Evolutionary conservation across 2,888 invertebrate species (phyloP), one percentile per base, ranked within the genome.

Genomic region (Antheraea yamamai): DNA sequence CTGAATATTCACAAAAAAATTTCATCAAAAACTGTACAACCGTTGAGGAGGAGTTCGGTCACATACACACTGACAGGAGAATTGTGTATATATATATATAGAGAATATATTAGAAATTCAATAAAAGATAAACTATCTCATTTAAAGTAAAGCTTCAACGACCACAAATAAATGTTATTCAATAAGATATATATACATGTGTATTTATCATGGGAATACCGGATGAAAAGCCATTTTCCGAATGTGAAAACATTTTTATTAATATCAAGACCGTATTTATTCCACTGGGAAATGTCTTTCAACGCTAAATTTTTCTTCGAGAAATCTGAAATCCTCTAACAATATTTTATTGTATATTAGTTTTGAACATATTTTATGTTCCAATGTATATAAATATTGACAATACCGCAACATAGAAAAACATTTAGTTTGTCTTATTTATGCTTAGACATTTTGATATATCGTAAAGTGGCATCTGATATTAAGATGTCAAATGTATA

Each of bases 191-290:
- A 16, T 16, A 26, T 16, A 66, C 64, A 30, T 26, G 26, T 12
- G 26, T 66, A 30, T 66, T 66, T 16, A 30, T 66, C 16, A 66
- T 30, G 30, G 64, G 26, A 66, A 66, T 66, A 66, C 7, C 64
- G 64, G 26, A 66, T 66, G 64, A 66, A 66, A 30, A 16, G 12
- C 14, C 30, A 2, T 26, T 23, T 66, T 66, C 26, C 26, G 16
- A 66, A 66, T 30, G 30, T 66, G 64, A 66, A 66, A 66, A 14
- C 64, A 66, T 66, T 66, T 64, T 26, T 26, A 14, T 66, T 66
- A 30, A 66, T 30, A 26, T 66, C 10, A 66, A 26, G 6, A 30
- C 64, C 64, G 30, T 16, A 16, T 4, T 16, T 66, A 16, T 66
- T 14, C 64, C 64, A 16, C 0, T 66, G 64, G 64, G 26, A 66